These are phyloP conservation scores for Drosophila saltans DNA, from an alignment of 1,140 invertebrate genomes.

Conservation along the genomic window DNA sequence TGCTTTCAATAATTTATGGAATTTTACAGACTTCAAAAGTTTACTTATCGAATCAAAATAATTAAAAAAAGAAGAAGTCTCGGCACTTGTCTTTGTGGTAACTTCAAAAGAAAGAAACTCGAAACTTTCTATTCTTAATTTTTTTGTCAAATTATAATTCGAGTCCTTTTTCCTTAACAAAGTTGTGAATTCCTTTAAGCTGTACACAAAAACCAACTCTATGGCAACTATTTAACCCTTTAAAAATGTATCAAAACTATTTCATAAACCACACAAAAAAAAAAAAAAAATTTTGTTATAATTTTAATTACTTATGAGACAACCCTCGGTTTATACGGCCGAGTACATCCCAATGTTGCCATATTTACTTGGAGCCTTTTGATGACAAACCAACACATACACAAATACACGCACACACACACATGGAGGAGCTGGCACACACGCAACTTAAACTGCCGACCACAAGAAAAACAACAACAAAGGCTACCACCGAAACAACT, in stretches of 20 bases:
- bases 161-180: background rate
- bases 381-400: constrained; percentile 48
- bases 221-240: background rate
- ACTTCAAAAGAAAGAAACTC: too few relatives aligned
- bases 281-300: constrained; percentile 6
- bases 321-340: constrained; percentile 18
- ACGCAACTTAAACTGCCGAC: constrained; percentile 43
- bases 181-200: background rate
- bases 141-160: background rate
- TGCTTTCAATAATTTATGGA: too few relatives aligned
- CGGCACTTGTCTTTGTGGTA: too few relatives aligned
- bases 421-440: constrained; percentile 17
- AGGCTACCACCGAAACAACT: constrained; percentile 22
- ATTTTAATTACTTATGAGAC: constrained; percentile 25
- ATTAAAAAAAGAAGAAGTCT: too few relatives aligned
- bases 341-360: constrained; percentile 25
- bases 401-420: constrained; percentile 11
- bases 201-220: background rate
- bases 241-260: background rate
- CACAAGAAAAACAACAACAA: constrained; percentile 38
- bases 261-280: background rate
- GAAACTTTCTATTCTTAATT: too few relatives aligned
- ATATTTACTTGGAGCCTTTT: constrained; percentile 49
- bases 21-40: too few relatives aligned
- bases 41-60: too few relatives aligned